Base-by-base conservation (phyloP, 2,113 vertebrate genomes). In the Butastur rufipennis region DNA sequence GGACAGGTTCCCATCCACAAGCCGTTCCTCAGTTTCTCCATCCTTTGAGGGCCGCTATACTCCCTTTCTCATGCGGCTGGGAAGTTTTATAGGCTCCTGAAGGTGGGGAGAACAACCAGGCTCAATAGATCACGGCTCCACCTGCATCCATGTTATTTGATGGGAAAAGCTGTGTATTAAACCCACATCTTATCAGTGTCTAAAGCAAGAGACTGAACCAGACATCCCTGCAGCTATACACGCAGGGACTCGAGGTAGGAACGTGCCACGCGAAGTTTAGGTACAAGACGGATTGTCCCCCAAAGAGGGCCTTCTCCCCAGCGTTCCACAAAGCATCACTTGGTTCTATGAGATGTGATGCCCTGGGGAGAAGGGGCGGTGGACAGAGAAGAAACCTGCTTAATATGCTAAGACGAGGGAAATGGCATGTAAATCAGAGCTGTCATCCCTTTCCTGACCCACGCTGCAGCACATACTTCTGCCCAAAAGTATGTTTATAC, bases 381-480 rank as follows among this genome's bases (percentile, higher is more conserved):
- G 26, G 50, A 19, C 34, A 56, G 62, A 75, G 77, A 48, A 72
- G 58, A 75, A 94, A 68, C 25, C 72, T 75, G 66, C 20, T 96
- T 53, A 67, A 84, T 53, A 72, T 34, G 38, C 61, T 52, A 31
- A 75, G 31, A 53, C 1, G 9, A 83, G 72, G 93, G 91, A 67
- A 95, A 86, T 22, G 77, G 40, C 27, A 55, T 70, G 70, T 55
- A 95, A 88, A 88, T 86, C 88, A 95, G 80, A 91, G 72, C 84
- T 86, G 93, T 77, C 87, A 68, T 45, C 61, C 74, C 43, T 72
- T 93, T 88, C 90, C 83, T 88, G 71, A 91, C 55, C 75, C 3
- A 0, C 0, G 1, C 55, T 68, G 59, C 48, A 58, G 87, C 70
- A 68, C 93, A 85, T 78, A 88, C 38, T 82, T 83, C 67, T 83